These are phyloP conservation scores for Rhinichthys osculus DNA, from an alignment of 2,797 vertebrate species.

Conservation along the genomic window DNA sequence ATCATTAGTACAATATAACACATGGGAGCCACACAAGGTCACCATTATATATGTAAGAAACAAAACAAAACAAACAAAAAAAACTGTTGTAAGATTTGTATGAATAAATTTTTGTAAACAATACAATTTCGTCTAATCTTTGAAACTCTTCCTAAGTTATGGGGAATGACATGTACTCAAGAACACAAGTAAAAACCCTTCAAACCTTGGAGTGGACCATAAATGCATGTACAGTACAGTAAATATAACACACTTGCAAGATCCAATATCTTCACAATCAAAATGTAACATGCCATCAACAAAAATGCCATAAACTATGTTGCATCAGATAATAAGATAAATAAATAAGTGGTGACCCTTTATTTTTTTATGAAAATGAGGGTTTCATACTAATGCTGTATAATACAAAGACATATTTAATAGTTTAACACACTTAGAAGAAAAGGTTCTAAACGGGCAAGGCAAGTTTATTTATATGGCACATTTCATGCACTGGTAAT, in stretches of 20 bases:
- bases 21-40: conserved; percentile 87
- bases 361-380: background rate
- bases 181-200: background rate
- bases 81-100: conserved; percentile 95
- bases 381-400: background rate
- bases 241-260: conserved; percentile 10
- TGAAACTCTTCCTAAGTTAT: conserved; percentile 70
- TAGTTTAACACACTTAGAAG: background rate
- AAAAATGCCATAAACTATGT: background rate
- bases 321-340: background rate
- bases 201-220: background rate
- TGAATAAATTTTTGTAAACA: conserved; percentile 99
- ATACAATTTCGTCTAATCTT: conserved; percentile 94
- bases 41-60: conserved; percentile 90
- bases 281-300: background rate
- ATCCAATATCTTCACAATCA: background rate
- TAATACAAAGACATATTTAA: background rate
- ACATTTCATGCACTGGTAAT: too few relatives aligned
- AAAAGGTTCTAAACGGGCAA: background rate
- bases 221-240: background rate
- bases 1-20: conserved; percentile 79
- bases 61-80: conserved; percentile 66
- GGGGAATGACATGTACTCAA: background rate
- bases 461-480: too few relatives aligned
- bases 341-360: background rate